Conservation (phyloP, 2,888 invertebrate species). For the Eupithecia exiguata region DNA sequence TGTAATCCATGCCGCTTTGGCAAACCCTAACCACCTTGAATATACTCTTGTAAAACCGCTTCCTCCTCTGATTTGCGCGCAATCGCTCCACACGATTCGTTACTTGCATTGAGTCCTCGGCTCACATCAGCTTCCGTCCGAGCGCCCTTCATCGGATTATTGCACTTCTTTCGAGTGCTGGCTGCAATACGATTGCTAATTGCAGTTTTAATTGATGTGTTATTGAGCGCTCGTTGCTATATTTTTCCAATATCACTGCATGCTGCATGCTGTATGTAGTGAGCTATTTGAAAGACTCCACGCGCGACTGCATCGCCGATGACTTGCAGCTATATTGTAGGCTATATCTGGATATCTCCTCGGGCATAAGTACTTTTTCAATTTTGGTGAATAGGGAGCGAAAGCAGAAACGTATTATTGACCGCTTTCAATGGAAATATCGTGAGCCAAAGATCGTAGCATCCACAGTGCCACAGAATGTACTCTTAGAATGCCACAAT, state of each 20-base stretch:
- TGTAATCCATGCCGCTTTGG: not conserved
- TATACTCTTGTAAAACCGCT: not conserved
- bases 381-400: not conserved
- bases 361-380: not conserved
- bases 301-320: not conserved
- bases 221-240: not conserved
- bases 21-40: not conserved
- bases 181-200: constrained; percentile 13
- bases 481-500: not conserved
- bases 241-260: not conserved
- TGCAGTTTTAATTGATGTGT: constrained; percentile 20
- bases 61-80: not conserved
- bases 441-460: not conserved
- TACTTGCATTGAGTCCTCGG: constrained; percentile 53
- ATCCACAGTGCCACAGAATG: not conserved
- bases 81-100: constrained; percentile 44
- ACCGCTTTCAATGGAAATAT: not conserved
- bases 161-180: constrained; percentile 20
- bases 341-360: not conserved
- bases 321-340: not conserved
- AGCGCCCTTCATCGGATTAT: constrained; percentile 10
- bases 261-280: too few relatives aligned
- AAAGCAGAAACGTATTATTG: not conserved
- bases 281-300: not conserved
- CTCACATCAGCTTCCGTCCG: constrained; percentile 39